Evolutionary conservation across 1,140 invertebrate species (phyloP).

Genomic region (Babylonia areolata): DNA sequence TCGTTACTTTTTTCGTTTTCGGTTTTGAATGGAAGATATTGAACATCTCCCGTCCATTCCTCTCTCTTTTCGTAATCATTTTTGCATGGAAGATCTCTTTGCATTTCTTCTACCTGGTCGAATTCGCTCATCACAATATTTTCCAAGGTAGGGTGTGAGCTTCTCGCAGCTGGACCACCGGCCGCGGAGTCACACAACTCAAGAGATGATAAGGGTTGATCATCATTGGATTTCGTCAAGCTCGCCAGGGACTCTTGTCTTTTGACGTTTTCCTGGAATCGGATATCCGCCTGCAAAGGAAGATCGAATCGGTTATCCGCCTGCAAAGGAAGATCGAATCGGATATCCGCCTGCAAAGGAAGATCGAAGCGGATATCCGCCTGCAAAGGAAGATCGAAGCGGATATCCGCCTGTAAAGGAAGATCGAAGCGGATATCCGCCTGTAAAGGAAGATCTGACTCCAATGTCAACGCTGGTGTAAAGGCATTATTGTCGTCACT

Average conservation of each 20-base stretch:
- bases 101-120: background rate
- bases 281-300: background rate
- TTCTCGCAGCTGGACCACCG: background rate
- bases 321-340: too few relatives aligned
- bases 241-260: background rate
- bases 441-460: background rate
- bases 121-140: background rate
- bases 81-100: too few relatives aligned
- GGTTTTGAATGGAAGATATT: too few relatives aligned
- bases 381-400: background rate
- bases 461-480: background rate
- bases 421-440: background rate
- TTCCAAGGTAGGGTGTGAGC: background rate
- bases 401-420: background rate
- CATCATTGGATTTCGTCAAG: background rate
- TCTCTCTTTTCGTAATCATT: too few relatives aligned
- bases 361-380: background rate
- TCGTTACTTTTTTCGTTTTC: too few relatives aligned
- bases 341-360: background rate
- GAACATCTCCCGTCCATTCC: too few relatives aligned
- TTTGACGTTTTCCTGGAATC: background rate
- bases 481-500: background rate
- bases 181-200: background rate
- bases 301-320: too few relatives aligned
- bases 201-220: background rate